phyloP scores from a whole-genome alignment of 2,113 vertebrate species.

The Hypanus sabinus region DNA sequence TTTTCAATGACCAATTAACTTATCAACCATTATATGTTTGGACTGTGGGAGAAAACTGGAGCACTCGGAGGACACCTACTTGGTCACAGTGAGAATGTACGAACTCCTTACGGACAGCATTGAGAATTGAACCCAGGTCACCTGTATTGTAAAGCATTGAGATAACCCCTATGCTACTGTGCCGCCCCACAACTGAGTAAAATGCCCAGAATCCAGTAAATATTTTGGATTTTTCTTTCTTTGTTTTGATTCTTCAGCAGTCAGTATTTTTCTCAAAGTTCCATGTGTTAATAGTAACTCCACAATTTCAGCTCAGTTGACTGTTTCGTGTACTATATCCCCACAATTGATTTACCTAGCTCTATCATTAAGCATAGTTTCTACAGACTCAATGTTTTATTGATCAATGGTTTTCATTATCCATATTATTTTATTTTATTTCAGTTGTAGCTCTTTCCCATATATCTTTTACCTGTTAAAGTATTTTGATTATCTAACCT shows the following conservation, averaged over 20 bases:
- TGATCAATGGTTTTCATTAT: neutral
- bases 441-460: neutral
- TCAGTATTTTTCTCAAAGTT: neutral
- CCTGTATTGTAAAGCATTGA: too few species aligned
- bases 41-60: too few species aligned
- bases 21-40: too few species aligned
- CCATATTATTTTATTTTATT: neutral
- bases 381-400: neutral
- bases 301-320: neutral
- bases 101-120: too few species aligned
- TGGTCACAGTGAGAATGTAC: too few species aligned
- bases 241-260: neutral
- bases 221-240: neutral
- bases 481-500: neutral
- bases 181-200: too few species aligned
- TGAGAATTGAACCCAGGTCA: too few species aligned
- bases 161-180: too few species aligned
- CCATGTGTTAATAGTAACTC: neutral
- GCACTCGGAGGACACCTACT: too few species aligned
- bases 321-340: neutral
- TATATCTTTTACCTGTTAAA: neutral
- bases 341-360: neutral
- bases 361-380: neutral
- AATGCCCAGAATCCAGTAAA: neutral
- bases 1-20: too few species aligned